Conservation (phyloP, 1,140 invertebrate species). For the Bombus waltoni region DNA sequence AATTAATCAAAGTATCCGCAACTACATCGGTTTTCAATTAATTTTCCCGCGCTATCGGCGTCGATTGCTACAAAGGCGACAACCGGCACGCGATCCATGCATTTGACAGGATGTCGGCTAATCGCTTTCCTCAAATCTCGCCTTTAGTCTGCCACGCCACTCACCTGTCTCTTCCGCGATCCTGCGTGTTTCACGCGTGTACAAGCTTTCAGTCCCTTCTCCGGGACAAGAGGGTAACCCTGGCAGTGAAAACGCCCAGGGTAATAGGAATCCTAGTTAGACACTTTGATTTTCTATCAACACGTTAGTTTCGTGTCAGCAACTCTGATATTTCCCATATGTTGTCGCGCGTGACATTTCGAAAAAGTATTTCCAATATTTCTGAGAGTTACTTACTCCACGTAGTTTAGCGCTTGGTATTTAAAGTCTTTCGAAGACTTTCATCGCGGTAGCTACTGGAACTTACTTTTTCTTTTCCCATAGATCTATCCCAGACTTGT, state of each 20-base stretch:
- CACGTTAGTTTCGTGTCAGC: not conserved
- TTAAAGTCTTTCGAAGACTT: no score
- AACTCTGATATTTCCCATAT: not conserved
- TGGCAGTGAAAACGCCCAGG: not conserved
- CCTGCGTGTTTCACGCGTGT: slow-evolving; percentile 38
- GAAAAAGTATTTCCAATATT: no score
- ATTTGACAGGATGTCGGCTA: slow-evolving; percentile 59
- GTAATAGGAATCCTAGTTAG: not conserved
- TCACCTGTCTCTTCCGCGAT: slow-evolving; percentile 47
- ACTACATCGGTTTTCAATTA: slow-evolving; percentile 20
- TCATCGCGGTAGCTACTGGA: no score
- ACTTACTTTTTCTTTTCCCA: no score
- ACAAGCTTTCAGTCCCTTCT: slow-evolving; percentile 2
- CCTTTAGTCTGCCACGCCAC: slow-evolving; percentile 42
- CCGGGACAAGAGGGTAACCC: not conserved
- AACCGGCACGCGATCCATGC: slow-evolving; percentile 13
- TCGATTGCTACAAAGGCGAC: slow-evolving; percentile 41
- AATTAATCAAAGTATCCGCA: slow-evolving; percentile 4
- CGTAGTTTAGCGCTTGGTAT: no score
- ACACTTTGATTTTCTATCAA: slow-evolving; percentile 19
- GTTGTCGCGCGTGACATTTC: not conserved
- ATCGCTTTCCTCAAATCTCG: slow-evolving; percentile 52
- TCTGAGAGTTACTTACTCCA: no score
- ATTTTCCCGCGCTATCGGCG: slow-evolving; percentile 24
- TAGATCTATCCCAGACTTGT: no score